Evolutionary conservation across 2,797 vertebrate species (phyloP).

Genomic region (Melanotaenia trifasciata): DNA sequence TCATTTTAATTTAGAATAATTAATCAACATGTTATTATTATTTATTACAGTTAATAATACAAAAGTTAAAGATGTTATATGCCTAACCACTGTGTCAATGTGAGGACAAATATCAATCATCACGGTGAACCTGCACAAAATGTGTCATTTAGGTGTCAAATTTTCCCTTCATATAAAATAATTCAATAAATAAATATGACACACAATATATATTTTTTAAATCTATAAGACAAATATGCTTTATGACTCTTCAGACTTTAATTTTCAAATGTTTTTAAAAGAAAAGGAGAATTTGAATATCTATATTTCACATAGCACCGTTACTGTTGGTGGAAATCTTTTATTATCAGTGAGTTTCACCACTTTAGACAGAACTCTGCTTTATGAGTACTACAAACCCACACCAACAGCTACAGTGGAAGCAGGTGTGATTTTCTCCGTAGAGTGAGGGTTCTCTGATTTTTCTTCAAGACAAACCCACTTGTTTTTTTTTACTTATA

Average conservation of each 20-base stretch:
- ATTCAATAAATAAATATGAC: constrained; percentile 38
- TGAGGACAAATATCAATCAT: background rate
- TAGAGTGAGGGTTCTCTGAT: background rate
- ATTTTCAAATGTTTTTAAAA: constrained; percentile 28
- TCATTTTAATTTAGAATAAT: background rate
- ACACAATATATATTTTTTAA: constrained; percentile 16
- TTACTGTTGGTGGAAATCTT: constrained; percentile 15
- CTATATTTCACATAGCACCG: constrained; percentile 19
- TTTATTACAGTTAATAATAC: background rate
- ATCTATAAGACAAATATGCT: constrained; percentile 31
- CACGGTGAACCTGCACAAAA: background rate
- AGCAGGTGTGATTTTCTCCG: constrained; percentile 16
- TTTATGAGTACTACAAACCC: background rate
- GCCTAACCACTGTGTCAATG: background rate
- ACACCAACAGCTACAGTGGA: background rate
- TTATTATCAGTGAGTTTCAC: background rate
- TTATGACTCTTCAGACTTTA: constrained; percentile 28
- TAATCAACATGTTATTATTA: background rate
- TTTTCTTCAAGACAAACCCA: background rate
- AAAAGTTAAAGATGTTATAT: background rate
- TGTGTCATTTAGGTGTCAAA: background rate
- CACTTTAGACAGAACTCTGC: constrained; percentile 5
- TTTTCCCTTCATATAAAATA: background rate
- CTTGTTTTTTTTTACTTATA: constrained; percentile 8
- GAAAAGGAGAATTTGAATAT: constrained; percentile 38